A percentile compares a stretch with the other conserved stretches of the same genome.
phyloP scores from a whole-genome alignment of 2,113 vertebrate genomes.

The Tyrannus savana region DNA sequence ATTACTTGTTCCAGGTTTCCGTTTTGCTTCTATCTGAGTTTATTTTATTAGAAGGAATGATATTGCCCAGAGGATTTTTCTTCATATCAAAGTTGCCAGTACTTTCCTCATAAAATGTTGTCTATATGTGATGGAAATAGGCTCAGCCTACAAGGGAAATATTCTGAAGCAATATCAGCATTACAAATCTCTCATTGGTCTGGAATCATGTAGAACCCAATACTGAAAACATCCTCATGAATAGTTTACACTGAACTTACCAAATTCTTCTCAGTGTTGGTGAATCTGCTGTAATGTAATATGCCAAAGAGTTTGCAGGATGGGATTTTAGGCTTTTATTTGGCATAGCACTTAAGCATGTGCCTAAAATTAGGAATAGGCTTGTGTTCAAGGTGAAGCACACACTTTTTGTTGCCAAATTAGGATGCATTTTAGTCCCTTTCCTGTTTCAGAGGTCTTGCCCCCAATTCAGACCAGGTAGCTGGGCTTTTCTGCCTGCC shows the following conservation, averaged over 20 bases:
- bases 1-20: slow-evolving; percentile 29
- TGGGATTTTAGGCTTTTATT: background rate
- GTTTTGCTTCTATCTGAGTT: slow-evolving; percentile 44
- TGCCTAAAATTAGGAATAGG: background rate
- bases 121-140: slow-evolving; percentile 21
- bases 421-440: background rate
- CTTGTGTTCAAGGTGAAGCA: background rate
- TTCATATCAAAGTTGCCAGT: slow-evolving; percentile 34
- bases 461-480: background rate
- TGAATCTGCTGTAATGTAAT: background rate
- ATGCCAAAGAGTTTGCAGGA: background rate
- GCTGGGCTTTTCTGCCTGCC: background rate
- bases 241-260: background rate
- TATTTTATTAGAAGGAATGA: slow-evolving; percentile 57
- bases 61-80: slow-evolving; percentile 44
- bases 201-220: background rate
- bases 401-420: background rate
- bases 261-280: background rate
- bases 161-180: background rate
- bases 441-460: background rate
- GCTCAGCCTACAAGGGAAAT: background rate
- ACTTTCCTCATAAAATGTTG: slow-evolving; percentile 24
- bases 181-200: background rate
- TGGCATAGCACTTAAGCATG: background rate
- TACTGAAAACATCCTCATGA: background rate